Evolutionary conservation across 30 jellyfish, hydroid and myxozoan species (phyloP).

Genomic region (Hydractinia symbiolongicarpus): DNA sequence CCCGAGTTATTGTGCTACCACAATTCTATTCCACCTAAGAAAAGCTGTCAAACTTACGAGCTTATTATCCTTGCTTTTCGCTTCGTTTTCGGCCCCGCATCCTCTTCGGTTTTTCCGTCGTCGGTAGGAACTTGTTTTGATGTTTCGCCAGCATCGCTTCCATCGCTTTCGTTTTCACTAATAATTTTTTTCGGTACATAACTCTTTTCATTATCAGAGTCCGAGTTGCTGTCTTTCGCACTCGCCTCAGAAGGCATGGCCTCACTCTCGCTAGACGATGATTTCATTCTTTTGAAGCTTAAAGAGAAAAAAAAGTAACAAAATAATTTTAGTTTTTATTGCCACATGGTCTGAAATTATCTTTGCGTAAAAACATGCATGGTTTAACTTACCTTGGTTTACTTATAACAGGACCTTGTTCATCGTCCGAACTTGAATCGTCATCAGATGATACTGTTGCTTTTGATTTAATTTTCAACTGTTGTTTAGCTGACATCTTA

Average conservation of each 20-base stretch:
- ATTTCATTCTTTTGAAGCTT: background rate
- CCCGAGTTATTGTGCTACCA: no score
- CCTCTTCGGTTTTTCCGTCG: background rate
- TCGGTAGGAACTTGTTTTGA: no score
- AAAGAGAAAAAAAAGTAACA: background rate
- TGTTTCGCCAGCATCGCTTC: background rate
- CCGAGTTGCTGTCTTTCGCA: background rate
- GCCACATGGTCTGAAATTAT: background rate
- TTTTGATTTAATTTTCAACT: conserved; percentile 78
- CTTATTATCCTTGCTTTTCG: conserved; percentile 10
- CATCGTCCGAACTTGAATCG: conserved; percentile 79
- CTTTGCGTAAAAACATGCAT: background rate
- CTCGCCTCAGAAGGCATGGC: background rate
- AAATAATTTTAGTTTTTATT: background rate
- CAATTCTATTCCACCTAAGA: no score
- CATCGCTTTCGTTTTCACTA: background rate
- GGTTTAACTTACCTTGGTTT: no score
- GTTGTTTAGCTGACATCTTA: conserved; percentile 78
- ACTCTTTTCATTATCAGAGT: background rate
- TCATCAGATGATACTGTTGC: conserved; percentile 85
- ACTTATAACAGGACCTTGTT: conserved; percentile 14
- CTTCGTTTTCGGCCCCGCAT: background rate
- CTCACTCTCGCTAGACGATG: background rate
- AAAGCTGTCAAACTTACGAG: background rate
- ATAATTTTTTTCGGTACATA: background rate